These are phyloP conservation scores for Prenolepis imparis DNA, from an alignment of 2,888 invertebrate species.

Conservation along the genomic window DNA sequence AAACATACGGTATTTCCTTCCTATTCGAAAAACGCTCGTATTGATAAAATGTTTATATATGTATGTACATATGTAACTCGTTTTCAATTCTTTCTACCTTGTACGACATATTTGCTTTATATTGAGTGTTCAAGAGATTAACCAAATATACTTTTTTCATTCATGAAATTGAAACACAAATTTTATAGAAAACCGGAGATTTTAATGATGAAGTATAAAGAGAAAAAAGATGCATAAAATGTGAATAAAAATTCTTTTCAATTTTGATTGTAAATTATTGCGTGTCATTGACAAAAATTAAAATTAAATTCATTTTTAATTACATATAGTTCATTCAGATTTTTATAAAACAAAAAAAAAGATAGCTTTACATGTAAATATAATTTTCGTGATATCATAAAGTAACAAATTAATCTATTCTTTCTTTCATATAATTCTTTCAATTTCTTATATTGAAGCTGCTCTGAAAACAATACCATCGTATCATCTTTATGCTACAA, in stretches of 20 bases:
- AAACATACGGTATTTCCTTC: background rate
- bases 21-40: conserved; percentile 5
- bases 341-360: background rate
- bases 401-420: background rate
- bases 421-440: background rate
- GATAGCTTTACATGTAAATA: background rate
- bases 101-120: background rate
- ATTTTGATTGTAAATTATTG: background rate
- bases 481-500: background rate
- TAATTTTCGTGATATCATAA: background rate
- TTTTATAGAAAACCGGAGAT: background rate
- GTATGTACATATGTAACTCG: background rate
- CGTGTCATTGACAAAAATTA: background rate
- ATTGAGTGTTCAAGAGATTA: background rate
- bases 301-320: background rate
- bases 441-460: conserved; percentile 7
- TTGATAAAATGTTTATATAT: background rate
- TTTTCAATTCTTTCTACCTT: background rate
- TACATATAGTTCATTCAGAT: background rate
- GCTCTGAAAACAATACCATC: background rate
- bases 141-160: background rate
- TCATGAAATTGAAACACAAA: background rate
- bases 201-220: background rate
- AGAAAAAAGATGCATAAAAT: background rate
- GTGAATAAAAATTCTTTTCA: background rate